Conservation (phyloP, 2,888 invertebrate genomes). For the Andrena bicolor region DNA sequence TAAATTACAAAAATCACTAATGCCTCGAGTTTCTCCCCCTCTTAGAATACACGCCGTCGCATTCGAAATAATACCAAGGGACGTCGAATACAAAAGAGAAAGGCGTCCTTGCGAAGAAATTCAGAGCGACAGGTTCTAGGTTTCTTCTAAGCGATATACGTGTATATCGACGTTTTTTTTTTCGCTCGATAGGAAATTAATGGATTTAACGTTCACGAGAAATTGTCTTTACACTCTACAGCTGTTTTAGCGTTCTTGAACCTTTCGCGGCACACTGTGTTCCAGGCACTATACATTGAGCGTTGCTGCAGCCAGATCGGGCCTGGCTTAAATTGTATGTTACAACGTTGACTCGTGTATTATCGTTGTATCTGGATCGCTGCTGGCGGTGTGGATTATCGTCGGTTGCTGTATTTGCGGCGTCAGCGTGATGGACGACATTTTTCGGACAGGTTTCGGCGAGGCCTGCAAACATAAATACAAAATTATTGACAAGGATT, state of each 20-base stretch:
- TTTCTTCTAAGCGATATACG: constrained; percentile 49
- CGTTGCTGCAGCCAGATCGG: constrained; percentile 71
- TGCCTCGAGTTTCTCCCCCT: constrained; percentile 67
- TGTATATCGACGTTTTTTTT: constrained; percentile 14
- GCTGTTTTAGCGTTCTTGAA: constrained; percentile 37
- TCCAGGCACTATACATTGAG: constrained; percentile 78
- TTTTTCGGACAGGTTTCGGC: constrained; percentile 81
- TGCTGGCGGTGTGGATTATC: constrained; percentile 76
- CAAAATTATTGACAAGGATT: not conserved
- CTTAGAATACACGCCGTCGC: constrained; percentile 6
- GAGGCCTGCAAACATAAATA: constrained; percentile 75
- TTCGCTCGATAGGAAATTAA: constrained; percentile 48
- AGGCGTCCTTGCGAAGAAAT: constrained; percentile 59
- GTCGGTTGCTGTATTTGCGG: constrained; percentile 76
- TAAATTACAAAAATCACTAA: constrained; percentile 78
- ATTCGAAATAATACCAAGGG: constrained; percentile 21
- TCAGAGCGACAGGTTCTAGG: constrained; percentile 47
- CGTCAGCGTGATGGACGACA: constrained; percentile 81
- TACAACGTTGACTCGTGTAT: constrained; percentile 84
- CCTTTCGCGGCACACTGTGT: constrained; percentile 69
- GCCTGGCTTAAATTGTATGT: constrained; percentile 81
- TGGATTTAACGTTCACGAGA: constrained; percentile 33
- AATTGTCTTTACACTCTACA: constrained; percentile 43
- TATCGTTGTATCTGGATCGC: constrained; percentile 79
- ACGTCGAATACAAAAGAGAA: constrained; percentile 17